These are phyloP conservation scores for Conger conger DNA, from an alignment of 2,113 vertebrate genomes.

Conservation along the genomic window DNA sequence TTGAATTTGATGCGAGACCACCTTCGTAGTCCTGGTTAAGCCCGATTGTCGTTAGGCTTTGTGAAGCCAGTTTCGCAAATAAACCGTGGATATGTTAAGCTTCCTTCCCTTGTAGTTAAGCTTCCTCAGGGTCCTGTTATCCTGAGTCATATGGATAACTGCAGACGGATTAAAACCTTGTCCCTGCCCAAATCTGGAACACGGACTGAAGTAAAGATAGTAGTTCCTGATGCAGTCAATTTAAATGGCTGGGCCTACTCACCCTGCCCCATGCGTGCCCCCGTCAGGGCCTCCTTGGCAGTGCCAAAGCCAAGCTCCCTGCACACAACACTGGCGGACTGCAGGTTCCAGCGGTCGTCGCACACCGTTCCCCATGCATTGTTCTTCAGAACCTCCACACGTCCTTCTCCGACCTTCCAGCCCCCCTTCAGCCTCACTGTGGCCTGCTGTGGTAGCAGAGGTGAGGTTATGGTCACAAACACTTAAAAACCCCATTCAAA, in stretches of 20 bases:
- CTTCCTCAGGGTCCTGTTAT: too few species aligned
- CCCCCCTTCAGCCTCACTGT: slow-evolving; percentile 86
- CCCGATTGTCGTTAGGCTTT: too few species aligned
- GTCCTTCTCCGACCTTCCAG: slow-evolving; percentile 79
- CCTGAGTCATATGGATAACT: too few species aligned
- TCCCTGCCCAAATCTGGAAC: too few species aligned
- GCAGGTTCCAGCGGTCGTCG: slow-evolving; percentile 89
- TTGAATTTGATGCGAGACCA: too few species aligned
- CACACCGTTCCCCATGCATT: slow-evolving; percentile 91
- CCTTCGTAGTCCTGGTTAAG: too few species aligned
- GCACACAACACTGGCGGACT: slow-evolving; percentile 90
- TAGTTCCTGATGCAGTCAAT: background rate
- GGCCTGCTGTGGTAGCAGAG: slow-evolving; percentile 52
- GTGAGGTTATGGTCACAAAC: background rate
- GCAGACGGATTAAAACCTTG: too few species aligned
- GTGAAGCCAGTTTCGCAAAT: too few species aligned
- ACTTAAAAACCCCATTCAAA: background rate
- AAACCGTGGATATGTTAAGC: too few species aligned
- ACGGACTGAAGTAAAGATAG: background rate
- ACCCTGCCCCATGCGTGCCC: slow-evolving; percentile 96
- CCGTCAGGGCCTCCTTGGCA: slow-evolving; percentile 87
- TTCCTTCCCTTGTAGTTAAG: too few species aligned
- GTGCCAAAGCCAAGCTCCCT: slow-evolving; percentile 93
- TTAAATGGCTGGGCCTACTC: slow-evolving; percentile 10
- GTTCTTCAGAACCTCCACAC: slow-evolving; percentile 84